Percentiles rank a stretch among this genome's conserved stretches.
Conservation (phyloP, 2,797 vertebrate genomes). For the Muscicapa comitata region DNA sequence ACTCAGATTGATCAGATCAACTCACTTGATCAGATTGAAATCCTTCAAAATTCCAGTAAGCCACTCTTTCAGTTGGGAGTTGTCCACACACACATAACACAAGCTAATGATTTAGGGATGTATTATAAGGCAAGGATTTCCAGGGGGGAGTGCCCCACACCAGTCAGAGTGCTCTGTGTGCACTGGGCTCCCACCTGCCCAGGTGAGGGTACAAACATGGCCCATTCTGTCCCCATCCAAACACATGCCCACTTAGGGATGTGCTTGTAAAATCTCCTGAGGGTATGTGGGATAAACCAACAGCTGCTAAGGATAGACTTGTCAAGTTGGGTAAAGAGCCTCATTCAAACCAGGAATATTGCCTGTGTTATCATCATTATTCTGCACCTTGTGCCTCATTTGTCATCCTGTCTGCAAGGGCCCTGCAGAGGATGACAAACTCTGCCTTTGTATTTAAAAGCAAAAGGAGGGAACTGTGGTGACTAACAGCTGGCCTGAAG, state of each 20-base stretch:
- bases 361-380: too few species aligned
- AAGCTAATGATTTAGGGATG: background rate
- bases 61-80: background rate
- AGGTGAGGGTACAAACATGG: accelerated
- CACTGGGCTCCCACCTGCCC: background rate
- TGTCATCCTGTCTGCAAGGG: background rate
- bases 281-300: too few species aligned
- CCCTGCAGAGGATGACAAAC: background rate
- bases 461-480: background rate
- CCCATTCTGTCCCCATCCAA: background rate
- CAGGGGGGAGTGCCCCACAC: background rate
- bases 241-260: background rate
- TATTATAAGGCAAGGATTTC: background rate
- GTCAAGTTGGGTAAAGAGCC: too few species aligned
- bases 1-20: background rate
- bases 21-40: background rate
- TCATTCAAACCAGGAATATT: too few species aligned
- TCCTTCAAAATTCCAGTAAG: background rate
- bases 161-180: background rate
- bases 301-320: too few species aligned
- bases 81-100: background rate
- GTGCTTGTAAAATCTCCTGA: too few species aligned
- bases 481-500: too few species aligned
- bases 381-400: too few species aligned
- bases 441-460: background rate